phyloP scores from a whole-genome alignment of 2,888 invertebrate species.

The Orchesella flavescens region DNA sequence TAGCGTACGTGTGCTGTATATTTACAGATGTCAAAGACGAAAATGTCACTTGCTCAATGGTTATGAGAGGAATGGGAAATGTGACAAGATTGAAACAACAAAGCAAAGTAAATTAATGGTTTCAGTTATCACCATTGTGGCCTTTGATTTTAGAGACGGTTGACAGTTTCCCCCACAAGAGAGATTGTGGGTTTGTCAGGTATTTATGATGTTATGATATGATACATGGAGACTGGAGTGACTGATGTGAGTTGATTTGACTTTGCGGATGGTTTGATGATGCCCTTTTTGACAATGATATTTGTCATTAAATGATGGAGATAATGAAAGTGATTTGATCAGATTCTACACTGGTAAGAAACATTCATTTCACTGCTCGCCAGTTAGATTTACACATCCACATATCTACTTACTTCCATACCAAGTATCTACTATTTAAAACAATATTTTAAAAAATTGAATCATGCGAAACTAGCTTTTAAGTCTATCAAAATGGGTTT shows the following conservation, averaged over 20 bases:
- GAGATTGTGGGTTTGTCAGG: background rate
- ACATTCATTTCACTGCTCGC: too few species aligned
- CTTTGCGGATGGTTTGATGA: slow-evolving; percentile 25
- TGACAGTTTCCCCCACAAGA: background rate
- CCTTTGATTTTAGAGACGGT: background rate
- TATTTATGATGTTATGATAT: background rate
- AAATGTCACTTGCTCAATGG: slow-evolving; percentile 38
- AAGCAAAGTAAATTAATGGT: background rate
- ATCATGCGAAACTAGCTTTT: too few species aligned
- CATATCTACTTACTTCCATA: too few species aligned
- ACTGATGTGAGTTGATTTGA: background rate
- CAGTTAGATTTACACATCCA: too few species aligned
- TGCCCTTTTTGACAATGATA: slow-evolving; percentile 13
- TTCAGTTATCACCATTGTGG: background rate
- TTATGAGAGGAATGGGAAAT: slow-evolving; percentile 4
- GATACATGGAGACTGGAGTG: too few species aligned
- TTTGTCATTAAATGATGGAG: slow-evolving; percentile 11
- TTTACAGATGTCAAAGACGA: slow-evolving; percentile 24
- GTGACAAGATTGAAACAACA: slow-evolving; percentile 24
- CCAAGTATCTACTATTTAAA: too few species aligned
- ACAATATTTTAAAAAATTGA: too few species aligned
- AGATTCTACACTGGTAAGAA: too few species aligned
- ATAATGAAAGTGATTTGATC: background rate
- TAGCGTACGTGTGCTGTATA: slow-evolving; percentile 29
- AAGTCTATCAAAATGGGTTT: too few species aligned